A percentile compares a stretch with the other conserved stretches of the same genome.
Conservation (phyloP, 2,888 invertebrate genomes). For the Gymnosoma rotundatum region DNA sequence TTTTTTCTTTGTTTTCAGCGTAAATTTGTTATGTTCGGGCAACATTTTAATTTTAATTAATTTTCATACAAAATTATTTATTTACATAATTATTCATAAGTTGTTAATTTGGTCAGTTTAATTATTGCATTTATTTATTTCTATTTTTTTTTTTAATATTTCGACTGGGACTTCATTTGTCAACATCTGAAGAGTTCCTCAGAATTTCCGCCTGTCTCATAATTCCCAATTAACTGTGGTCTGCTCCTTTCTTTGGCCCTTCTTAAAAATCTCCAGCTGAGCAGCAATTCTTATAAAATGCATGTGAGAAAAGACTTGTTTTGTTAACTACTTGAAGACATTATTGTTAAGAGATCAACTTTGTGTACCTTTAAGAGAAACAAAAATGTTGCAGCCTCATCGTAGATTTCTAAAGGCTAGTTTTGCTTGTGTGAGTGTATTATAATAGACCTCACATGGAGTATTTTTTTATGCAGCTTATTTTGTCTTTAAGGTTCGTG, state of each 20-base stretch:
- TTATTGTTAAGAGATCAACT: slow-evolving; percentile 26
- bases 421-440: not conserved
- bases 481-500: not conserved
- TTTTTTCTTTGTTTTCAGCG: slow-evolving; percentile 30
- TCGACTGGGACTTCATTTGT: not conserved
- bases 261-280: slow-evolving; percentile 31
- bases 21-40: not conserved
- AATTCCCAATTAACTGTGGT: slow-evolving; percentile 10
- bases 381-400: not conserved
- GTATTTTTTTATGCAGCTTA: not conserved
- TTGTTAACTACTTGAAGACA: slow-evolving; percentile 21
- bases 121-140: not conserved
- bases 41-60: not conserved
- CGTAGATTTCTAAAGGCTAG: not conserved
- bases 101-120: slow-evolving; percentile 44
- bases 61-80: slow-evolving; percentile 12
- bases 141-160: slow-evolving; percentile 14
- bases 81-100: slow-evolving; percentile 31
- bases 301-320: slow-evolving; percentile 10
- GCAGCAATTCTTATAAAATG: not conserved
- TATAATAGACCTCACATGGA: slow-evolving; percentile 42
- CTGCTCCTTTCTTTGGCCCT: not conserved
- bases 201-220: slow-evolving; percentile 30
- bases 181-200: slow-evolving; percentile 56
- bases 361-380: not conserved